Evolutionary conservation across 2,888 invertebrate species (phyloP).

Genomic region (Drosophila barbarae): DNA sequence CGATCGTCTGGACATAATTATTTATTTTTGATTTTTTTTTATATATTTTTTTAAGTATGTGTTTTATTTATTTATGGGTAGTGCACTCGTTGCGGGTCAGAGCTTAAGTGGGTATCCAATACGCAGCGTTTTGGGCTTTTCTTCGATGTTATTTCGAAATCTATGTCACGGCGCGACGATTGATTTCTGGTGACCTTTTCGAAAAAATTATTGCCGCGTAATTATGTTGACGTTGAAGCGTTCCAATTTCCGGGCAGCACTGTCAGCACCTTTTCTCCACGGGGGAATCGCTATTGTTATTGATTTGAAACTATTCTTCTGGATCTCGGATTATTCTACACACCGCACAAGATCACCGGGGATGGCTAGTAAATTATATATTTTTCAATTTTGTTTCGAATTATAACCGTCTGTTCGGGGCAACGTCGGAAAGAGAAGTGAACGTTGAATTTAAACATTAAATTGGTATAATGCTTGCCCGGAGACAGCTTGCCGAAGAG

Average conservation of each 20-base stretch:
- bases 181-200: conserved; percentile 57
- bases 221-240: conserved; percentile 55
- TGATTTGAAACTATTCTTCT: conserved; percentile 24
- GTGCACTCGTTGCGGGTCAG: conserved; percentile 19
- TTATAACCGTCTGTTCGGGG: conserved; percentile 38
- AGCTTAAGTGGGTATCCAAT: conserved; percentile 25
- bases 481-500: conserved; percentile 5
- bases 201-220: conserved; percentile 65
- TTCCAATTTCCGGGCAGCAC: conserved; percentile 56
- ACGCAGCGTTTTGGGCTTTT: conserved; percentile 18
- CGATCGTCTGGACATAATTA: conserved; percentile 51
- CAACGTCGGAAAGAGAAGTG: conserved; percentile 53
- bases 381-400: conserved; percentile 6
- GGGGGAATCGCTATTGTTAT: conserved; percentile 25
- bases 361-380: not conserved
- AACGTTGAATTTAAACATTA: conserved; percentile 10
- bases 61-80: not conserved
- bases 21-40: conserved; percentile 1
- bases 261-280: conserved; percentile 61
- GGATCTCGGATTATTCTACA: conserved; percentile 23
- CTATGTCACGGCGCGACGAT: conserved; percentile 54
- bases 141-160: conserved; percentile 18
- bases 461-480: conserved; percentile 6
- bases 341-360: conserved; percentile 15
- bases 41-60: not conserved